Base-by-base conservation (phyloP, 1,140 invertebrate genomes). In the Bombus difficillimus region DNA sequence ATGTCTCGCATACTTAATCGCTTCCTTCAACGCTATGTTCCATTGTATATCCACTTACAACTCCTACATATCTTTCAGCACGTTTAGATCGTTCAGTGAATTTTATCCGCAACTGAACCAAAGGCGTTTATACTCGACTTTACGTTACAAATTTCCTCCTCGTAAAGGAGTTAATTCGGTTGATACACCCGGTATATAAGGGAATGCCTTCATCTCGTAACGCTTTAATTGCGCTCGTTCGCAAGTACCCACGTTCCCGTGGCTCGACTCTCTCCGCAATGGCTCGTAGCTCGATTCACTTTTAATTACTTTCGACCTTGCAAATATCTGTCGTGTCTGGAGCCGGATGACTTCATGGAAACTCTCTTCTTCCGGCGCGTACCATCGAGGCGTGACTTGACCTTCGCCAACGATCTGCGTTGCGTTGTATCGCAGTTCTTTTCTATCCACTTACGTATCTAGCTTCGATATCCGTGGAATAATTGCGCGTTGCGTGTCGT, bases 301-400 rank as follows among this genome's bases (percentile, higher is more conserved):
- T 83, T 83, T 83, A 83, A 83, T 83, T 83, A 83, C 81, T 83
- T 66, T 66, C 71, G 69, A 83, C 81, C 81, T 83, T 75, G 81
- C 72, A 59, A 75, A 39, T 74, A 43, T 74, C 80, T 74, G 80
- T 41, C 80, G 80, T 64, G 39, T 41, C 71, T 81, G 25, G 32
- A 15, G 25, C 37, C 71, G 71, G n/a, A 74, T 74, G 71, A 83
- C 81, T 73, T 62, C 47, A 39, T 69, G 43, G 75, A 79, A 59
- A 79, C 66, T 84, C 62, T 77, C 37, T 79, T 84, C 82, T 84
- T 84, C 74, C 82, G 82, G 59, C 41, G 53, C 39, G 53, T n/a
- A 10, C 3, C 80, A 57, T 75, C 57, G 73, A 83, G 73, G 81
- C 41, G 73, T 72, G 79, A 81, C 57, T 75, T 15, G 72, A 66